These are phyloP conservation scores for Pseudopodoces humilis DNA, from an alignment of 2,113 vertebrate genomes.

Conservation along the genomic window DNA sequence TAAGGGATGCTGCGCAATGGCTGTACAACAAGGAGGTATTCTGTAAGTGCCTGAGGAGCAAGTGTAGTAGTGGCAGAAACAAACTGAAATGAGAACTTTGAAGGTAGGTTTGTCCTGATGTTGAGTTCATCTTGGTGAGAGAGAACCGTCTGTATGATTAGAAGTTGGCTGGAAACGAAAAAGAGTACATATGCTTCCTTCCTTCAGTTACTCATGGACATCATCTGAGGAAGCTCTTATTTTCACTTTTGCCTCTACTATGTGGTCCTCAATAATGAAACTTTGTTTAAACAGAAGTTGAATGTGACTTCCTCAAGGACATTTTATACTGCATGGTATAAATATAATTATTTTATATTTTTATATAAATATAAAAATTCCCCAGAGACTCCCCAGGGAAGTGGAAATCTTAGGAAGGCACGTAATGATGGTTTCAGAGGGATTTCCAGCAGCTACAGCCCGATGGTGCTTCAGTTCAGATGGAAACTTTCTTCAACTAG, in stretches of 20 bases:
- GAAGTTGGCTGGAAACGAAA: neutral
- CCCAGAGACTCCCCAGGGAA: neutral
- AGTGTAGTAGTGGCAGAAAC: neutral
- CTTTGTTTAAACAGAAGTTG: neutral
- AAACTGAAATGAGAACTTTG: neutral
- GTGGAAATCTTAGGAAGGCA: neutral
- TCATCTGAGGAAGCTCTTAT: neutral
- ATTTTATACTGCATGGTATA: neutral
- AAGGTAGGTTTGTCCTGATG: neutral
- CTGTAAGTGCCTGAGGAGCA: slow-evolving; percentile 10
- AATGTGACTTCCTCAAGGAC: neutral
- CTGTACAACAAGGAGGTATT: neutral
- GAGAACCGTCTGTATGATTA: neutral
- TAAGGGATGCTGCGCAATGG: neutral
- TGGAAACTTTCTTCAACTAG: neutral
- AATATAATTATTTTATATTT: neutral
- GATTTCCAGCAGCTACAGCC: neutral
- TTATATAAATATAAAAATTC: neutral
- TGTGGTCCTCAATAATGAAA: neutral
- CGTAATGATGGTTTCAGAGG: neutral
- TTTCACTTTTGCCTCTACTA: neutral
- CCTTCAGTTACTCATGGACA: neutral
- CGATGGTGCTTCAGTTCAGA: neutral
- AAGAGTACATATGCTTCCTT: neutral
- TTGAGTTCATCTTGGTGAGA: neutral